These are phyloP conservation scores for Philopotamus ludificatus DNA, from an alignment of 1,140 invertebrate species.

Conservation along the genomic window DNA sequence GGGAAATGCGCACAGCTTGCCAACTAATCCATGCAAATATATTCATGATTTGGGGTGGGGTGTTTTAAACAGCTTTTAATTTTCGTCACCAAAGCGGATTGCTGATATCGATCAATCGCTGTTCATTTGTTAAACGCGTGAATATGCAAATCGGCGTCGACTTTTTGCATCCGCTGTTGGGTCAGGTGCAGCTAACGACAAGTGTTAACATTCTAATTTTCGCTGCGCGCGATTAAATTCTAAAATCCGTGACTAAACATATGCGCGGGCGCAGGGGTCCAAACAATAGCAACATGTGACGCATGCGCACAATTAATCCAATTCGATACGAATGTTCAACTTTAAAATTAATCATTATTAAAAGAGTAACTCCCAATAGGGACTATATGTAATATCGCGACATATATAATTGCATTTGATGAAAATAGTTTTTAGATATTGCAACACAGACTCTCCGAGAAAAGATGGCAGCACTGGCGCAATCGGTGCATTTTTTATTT, in stretches of 20 bases:
- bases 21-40: background rate
- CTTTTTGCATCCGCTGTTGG: background rate
- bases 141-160: conserved; percentile 19
- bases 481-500: too few species aligned
- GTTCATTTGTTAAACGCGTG: conserved; percentile 3
- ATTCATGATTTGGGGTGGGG: background rate
- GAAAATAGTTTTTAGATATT: too few species aligned
- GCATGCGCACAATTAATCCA: too few species aligned
- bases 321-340: too few species aligned
- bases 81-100: conserved; percentile 16
- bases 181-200: conserved; percentile 34
- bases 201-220: conserved; percentile 33
- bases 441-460: too few species aligned
- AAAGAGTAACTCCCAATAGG: too few species aligned
- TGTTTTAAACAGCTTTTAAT: conserved; percentile 10
- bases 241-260: conserved; percentile 29
- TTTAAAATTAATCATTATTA: too few species aligned
- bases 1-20: too few species aligned
- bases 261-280: conserved; percentile 8
- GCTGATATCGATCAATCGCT: conserved; percentile 20
- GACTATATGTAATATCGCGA: too few species aligned
- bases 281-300: background rate
- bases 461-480: too few species aligned
- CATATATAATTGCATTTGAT: too few species aligned
- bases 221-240: conserved; percentile 8